Conservation (phyloP, 1,140 invertebrate genomes). For the Amyelois transitella region DNA sequence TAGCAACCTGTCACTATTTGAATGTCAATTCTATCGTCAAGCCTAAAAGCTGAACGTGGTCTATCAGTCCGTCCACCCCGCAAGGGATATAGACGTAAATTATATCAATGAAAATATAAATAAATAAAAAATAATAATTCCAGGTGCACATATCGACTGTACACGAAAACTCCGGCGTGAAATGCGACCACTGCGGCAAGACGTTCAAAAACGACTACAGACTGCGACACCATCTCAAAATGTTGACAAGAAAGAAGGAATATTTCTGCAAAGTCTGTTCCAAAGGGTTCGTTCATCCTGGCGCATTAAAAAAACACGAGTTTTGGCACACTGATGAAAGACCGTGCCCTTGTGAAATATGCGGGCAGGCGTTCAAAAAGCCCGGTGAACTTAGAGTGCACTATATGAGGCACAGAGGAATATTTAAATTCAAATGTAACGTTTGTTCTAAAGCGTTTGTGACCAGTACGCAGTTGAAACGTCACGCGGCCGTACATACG, state of each 20-base stretch:
- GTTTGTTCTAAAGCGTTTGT: constrained; percentile 14
- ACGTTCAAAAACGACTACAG: constrained; percentile 34
- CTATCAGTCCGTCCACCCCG: too few relatives aligned
- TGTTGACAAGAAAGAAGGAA: constrained; percentile 25
- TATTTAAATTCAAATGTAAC: constrained; percentile 30
- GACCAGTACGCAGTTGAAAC: constrained; percentile 1
- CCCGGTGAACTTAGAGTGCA: constrained; percentile 36
- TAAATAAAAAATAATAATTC: constrained; percentile 5
- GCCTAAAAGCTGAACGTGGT: too few relatives aligned
- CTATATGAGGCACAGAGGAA: constrained; percentile 32
- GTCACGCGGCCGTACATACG: background rate
- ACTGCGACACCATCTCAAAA: constrained; percentile 32
- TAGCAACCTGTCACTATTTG: too few relatives aligned
- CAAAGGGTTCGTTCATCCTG: constrained; percentile 27
- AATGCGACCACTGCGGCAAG: constrained; percentile 45
- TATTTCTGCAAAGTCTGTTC: constrained; percentile 39
- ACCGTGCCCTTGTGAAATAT: constrained; percentile 36
- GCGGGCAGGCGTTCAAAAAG: constrained; percentile 38
- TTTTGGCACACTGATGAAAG: constrained; percentile 42
- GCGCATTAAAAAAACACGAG: constrained; percentile 31
- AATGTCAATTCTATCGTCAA: too few relatives aligned
- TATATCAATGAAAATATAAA: background rate
- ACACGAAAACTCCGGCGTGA: constrained; percentile 21
- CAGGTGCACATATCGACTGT: constrained; percentile 29
- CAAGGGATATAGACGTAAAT: background rate